phyloP scores from a whole-genome alignment of 2,797 vertebrate genomes.

The Bradypodion ventrale region DNA sequence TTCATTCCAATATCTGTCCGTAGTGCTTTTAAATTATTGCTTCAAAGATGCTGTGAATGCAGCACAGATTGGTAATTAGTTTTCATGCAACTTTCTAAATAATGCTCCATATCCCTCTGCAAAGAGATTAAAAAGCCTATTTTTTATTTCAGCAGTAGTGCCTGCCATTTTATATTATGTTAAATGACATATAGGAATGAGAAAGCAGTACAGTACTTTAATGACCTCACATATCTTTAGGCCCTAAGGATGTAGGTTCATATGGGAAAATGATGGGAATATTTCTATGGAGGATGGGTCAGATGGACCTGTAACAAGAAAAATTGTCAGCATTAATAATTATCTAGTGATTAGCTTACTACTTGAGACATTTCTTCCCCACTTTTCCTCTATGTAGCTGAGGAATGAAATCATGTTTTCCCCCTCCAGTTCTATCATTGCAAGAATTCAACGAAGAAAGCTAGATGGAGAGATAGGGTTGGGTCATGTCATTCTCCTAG shows the following conservation, averaged over 20 bases:
- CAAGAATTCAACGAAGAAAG: neutral
- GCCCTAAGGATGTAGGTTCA: neutral
- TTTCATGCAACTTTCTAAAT: conserved; percentile 44
- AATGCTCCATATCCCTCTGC: conserved; percentile 18
- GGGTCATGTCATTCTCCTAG: too few relatives aligned
- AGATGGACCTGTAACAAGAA: neutral
- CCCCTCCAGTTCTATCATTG: neutral
- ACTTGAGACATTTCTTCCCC: neutral
- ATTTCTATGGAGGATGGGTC: too few relatives aligned
- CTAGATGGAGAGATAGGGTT: neutral
- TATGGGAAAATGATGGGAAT: neutral
- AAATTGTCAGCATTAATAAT: neutral
- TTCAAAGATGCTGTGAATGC: conserved; percentile 65
- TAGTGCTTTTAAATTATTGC: conserved; percentile 60
- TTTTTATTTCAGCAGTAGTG: conserved; percentile 26
- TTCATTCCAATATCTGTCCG: conserved; percentile 49
- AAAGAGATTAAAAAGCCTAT: conserved; percentile 32
- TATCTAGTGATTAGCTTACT: neutral
- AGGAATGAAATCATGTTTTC: neutral
- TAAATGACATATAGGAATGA: neutral
- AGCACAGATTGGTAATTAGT: conserved; percentile 50
- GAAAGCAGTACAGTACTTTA: neutral
- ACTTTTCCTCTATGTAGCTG: neutral
- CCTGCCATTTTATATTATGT: conserved; percentile 23
- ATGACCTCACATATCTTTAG: neutral